Conservation (phyloP, 2,888 invertebrate genomes). For the Scrobipalpa atriplicella region DNA sequence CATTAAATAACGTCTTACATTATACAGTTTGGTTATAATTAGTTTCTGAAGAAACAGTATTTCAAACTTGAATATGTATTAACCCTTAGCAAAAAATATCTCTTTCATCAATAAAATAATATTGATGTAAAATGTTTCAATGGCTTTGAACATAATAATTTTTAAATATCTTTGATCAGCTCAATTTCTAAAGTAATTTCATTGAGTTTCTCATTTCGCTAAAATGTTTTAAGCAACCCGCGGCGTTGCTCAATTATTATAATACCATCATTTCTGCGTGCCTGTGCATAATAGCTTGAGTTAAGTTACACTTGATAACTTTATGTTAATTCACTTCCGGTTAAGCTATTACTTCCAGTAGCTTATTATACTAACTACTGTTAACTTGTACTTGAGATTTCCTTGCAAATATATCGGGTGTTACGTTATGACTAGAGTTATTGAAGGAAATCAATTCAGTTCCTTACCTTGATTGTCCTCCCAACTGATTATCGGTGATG, state of each 20-base stretch:
- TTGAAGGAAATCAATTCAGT: too few species aligned
- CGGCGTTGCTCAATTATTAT: slow-evolving; percentile 16
- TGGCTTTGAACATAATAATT: too few species aligned
- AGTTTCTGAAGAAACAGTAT: too few species aligned
- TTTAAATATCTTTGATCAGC: too few species aligned
- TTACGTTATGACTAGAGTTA: not conserved
- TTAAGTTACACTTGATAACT: slow-evolving; percentile 26
- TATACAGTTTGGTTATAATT: too few species aligned
- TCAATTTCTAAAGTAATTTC: not conserved
- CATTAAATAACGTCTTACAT: too few species aligned
- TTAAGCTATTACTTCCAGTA: slow-evolving; percentile 27
- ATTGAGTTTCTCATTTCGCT: not conserved
- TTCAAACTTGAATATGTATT: too few species aligned
- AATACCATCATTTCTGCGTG: slow-evolving; percentile 16
- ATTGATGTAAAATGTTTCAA: too few species aligned
- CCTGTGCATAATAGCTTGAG: slow-evolving; percentile 38
- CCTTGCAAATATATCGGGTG: slow-evolving; percentile 11
- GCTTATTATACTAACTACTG: slow-evolving; percentile 28
- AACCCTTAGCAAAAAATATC: too few species aligned
- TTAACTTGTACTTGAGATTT: slow-evolving; percentile 22
- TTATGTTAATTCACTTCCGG: slow-evolving; percentile 30
- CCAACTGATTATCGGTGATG: too few species aligned
- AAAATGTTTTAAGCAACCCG: not conserved
- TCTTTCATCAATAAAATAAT: too few species aligned
- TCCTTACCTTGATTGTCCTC: too few species aligned